Conservation (phyloP, 2,113 vertebrate species). For the Manacus vitellinus region DNA sequence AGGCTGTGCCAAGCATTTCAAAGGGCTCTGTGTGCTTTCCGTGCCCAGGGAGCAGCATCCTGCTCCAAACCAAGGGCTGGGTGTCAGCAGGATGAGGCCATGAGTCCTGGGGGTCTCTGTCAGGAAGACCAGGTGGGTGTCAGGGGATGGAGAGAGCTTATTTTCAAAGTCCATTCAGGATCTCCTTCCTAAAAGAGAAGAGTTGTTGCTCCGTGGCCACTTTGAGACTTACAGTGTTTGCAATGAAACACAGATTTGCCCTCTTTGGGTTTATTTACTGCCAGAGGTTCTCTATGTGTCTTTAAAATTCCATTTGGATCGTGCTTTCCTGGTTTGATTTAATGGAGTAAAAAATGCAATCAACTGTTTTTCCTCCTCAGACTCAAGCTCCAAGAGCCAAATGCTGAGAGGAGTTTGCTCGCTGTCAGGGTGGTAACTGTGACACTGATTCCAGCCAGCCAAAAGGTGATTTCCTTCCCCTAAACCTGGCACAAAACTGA, state of each 20-base stretch:
- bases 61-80: neutral
- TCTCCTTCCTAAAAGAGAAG: neutral
- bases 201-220: neutral
- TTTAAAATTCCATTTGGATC: neutral
- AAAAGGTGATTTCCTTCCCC: neutral
- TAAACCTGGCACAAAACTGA: neutral
- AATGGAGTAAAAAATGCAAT: neutral
- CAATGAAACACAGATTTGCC: neutral
- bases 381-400: neutral
- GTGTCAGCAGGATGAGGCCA: neutral
- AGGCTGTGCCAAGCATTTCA: constrained; percentile 21
- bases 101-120: neutral
- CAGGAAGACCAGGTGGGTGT: neutral
- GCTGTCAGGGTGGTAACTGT: neutral
- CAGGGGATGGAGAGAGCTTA: neutral
- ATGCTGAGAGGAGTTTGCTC: neutral
- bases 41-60: neutral
- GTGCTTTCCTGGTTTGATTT: neutral
- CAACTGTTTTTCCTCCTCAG: neutral
- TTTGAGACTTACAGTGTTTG: neutral
- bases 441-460: neutral
- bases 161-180: neutral
- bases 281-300: neutral
- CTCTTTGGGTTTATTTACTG: neutral
- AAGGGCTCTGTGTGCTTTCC: neutral